Evolutionary conservation across 92 coral and sea anemone genomes (phyloP).

Genomic region (Virgularia gustaviana): DNA sequence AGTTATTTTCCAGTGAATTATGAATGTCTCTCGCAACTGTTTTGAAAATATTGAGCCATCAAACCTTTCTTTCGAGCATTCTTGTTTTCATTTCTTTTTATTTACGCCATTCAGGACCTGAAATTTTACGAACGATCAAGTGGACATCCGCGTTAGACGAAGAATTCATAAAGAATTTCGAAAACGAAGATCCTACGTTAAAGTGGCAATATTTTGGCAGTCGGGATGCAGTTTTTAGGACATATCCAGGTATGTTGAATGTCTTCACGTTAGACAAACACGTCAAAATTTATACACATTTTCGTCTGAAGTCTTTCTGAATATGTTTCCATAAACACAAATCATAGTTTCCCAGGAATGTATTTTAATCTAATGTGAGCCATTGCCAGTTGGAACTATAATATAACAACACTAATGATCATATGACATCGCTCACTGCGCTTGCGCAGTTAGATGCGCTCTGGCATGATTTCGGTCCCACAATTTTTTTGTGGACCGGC

Average conservation of each 20-base stretch:
- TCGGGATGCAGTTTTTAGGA: slow-evolving; percentile 75
- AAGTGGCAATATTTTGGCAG: slow-evolving; percentile 98
- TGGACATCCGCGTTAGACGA: slow-evolving; percentile 75
- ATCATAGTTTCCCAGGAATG: too few species aligned
- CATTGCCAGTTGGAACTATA: too few species aligned
- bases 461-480: too few species aligned
- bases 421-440: too few species aligned
- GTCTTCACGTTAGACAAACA: not conserved
- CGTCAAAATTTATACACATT: not conserved
- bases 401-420: too few species aligned
- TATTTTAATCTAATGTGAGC: too few species aligned
- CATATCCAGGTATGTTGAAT: slow-evolving; percentile 69
- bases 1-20: too few species aligned
- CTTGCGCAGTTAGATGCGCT: too few species aligned
- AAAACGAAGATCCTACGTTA: slow-evolving; percentile 58
- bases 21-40: too few species aligned
- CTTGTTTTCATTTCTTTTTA: not conserved
- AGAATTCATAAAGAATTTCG: slow-evolving; percentile 59
- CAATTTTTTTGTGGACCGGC: too few species aligned
- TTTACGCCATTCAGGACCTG: slow-evolving; percentile 46
- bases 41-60: too few species aligned
- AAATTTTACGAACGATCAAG: slow-evolving; percentile 71
- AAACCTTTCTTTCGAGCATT: not conserved
- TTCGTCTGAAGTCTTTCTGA: not conserved
- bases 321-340: not conserved